Evolutionary conservation across 2,797 vertebrate species (phyloP), one percentile per base, ranked within the genome.

Genomic region (Chelon labrosus): DNA sequence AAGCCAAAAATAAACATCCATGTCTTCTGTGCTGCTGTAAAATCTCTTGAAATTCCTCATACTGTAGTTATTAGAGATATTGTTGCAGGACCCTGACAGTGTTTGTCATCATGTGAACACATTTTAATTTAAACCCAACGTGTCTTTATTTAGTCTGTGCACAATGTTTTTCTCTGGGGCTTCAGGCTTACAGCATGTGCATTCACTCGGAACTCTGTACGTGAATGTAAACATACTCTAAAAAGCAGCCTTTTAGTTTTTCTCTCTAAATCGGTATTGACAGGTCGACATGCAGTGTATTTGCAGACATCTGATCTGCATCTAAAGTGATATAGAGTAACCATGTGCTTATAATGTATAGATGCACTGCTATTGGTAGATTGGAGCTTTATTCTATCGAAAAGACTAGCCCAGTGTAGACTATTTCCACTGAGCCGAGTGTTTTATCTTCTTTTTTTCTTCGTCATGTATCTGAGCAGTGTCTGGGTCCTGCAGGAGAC

Each of bases 401-500:
- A 74, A 79, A 67, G 39, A 5, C 7, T 35, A 35, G 31, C 5
- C 31, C 7, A 61, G 60, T 31, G 20, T 12, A n/a, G 20, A 22
- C 19, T 58, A 56, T 79, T 76, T 75, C 41, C 37, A 65, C 25
- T 67, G 49, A 55, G 61, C 54, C 52, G 42, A 17, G 37, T 50
- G 46, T 80, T 70, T 55, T 53, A 2, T 31, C n/a, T 57, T 47
- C 8, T 51, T 39, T 44, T 57, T n/a, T 62, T 73, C 19, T 56
- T 65, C 10, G 10, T 73, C 78, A 65, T 79, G 77, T 80, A 72
- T 77, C 74, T 73, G 63, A 84, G 78, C 66, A 62, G 70, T 68
- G 59, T 82, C 38, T 71, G 74, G 74, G 74, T 90, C 83, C 77
- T 85, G 71, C 22, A 81, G 82, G 73, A 89, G 71, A 85, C 71